Evolutionary conservation across 2,797 vertebrate species (phyloP).

Genomic region (Myripristis murdjan): DNA sequence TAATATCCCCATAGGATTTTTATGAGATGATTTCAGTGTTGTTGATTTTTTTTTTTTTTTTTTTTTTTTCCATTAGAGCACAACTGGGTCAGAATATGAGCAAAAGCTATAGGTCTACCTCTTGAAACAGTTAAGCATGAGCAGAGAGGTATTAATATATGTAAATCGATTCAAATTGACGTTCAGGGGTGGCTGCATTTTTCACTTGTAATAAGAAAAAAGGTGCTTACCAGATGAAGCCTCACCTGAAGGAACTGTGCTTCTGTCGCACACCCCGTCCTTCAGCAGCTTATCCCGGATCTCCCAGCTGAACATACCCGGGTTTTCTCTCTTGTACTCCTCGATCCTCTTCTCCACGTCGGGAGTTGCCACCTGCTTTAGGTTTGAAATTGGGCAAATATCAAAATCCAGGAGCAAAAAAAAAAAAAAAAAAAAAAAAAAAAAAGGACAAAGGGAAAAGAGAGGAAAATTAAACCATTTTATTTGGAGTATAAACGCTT

Average conservation of each 20-base stretch:
- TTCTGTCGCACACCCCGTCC: conserved; percentile 97
- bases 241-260: conserved; percentile 99
- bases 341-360: conserved; percentile 99
- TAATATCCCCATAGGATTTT: conserved; percentile 39
- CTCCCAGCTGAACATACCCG: conserved; percentile 99
- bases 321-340: conserved; percentile 97
- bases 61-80: too few relatives aligned
- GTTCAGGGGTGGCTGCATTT: conserved; percentile 27
- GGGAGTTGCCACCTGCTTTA: conserved; percentile 98
- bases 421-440: not conserved
- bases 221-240: conserved; percentile 89
- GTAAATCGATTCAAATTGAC: conserved; percentile 59
- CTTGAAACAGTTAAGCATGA: conserved; percentile 58
- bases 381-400: conserved; percentile 66
- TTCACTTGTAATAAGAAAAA: conserved; percentile 72
- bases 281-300: conserved; percentile 98
- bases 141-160: conserved; percentile 69
- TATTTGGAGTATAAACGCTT: too few relatives aligned
- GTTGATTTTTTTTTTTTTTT: too few relatives aligned
- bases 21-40: conserved; percentile 10
- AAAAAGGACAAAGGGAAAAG: not conserved
- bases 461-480: not conserved
- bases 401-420: not conserved
- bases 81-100: conserved; percentile 37
- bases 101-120: conserved; percentile 50